phyloP scores from a whole-genome alignment of 2,888 invertebrate genomes.

The Drepanosiphum platanoidis region DNA sequence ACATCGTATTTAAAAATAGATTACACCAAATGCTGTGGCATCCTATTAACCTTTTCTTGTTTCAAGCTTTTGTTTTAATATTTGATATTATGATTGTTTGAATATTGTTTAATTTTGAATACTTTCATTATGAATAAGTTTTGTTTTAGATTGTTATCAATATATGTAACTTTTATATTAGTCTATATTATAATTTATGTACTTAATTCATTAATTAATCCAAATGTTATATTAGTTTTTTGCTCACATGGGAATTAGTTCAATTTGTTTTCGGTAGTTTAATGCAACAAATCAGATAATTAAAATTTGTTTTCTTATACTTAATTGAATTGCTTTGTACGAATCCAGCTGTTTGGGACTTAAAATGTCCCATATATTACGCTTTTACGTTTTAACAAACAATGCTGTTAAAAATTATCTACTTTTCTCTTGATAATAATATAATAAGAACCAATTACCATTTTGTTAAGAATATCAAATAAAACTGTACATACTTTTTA shows the following conservation, averaged over 20 bases:
- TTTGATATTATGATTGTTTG: no score
- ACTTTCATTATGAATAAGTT: no score
- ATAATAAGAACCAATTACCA: not conserved
- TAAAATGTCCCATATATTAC: conserved; percentile 24
- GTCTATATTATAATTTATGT: no score
- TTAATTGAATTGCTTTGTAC: conserved; percentile 5
- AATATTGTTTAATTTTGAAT: no score
- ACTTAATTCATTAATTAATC: no score
- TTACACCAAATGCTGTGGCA: no score
- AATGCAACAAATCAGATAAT: not conserved
- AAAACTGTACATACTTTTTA: conserved; percentile 11
- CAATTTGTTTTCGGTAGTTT: not conserved
- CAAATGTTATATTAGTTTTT: not conserved
- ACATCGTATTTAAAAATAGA: no score
- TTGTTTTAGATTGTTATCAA: no score
- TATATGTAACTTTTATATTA: no score
- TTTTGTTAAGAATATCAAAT: conserved; percentile 16
- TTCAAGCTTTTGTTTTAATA: no score
- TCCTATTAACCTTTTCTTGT: no score
- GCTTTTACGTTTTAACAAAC: conserved; percentile 5
- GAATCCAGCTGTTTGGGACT: conserved; percentile 57
- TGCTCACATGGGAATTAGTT: not conserved
- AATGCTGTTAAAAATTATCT: not conserved
- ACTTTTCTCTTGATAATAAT: not conserved
- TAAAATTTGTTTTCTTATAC: not conserved